Evolutionary conservation across 2,888 invertebrate genomes (phyloP).

Genomic region (Cephus nigrinus): DNA sequence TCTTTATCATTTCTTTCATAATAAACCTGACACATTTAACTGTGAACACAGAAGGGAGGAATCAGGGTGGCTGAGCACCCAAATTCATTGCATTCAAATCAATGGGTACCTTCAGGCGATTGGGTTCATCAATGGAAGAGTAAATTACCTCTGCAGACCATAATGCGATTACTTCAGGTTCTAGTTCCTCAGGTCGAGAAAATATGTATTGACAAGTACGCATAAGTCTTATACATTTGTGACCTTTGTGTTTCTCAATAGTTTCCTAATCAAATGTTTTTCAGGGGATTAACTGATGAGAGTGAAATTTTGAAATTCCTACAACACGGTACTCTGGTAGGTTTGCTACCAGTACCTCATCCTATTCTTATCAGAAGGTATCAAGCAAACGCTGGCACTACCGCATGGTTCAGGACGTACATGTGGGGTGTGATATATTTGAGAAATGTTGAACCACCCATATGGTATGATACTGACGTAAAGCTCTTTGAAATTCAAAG

Average conservation of each 20-base stretch:
- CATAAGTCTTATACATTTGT: background rate
- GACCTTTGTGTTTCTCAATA: background rate
- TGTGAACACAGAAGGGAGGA: constrained; percentile 70
- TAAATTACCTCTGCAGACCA: constrained; percentile 97
- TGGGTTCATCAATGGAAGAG: constrained; percentile 98
- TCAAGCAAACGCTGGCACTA: constrained; percentile 98
- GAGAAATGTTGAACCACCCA: constrained; percentile 97
- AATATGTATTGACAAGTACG: constrained; percentile 85
- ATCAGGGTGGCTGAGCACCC: constrained; percentile 70
- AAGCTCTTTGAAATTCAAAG: constrained; percentile 98
- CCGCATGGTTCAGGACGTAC: constrained; percentile 99
- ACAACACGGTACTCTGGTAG: constrained; percentile 98
- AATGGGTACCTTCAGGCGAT: constrained; percentile 93
- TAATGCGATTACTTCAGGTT: constrained; percentile 98
- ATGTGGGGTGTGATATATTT: constrained; percentile 99
- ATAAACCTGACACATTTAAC: background rate
- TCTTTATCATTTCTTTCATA: background rate
- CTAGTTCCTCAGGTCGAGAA: constrained; percentile 99
- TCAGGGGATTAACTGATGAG: constrained; percentile 96
- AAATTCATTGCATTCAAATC: constrained; percentile 49
- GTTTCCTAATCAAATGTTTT: constrained; percentile 16
- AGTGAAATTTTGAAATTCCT: constrained; percentile 99
- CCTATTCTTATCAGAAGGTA: constrained; percentile 99
- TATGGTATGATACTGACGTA: constrained; percentile 99
- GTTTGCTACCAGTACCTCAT: constrained; percentile 97